Evolutionary conservation across 1,140 invertebrate genomes (phyloP).

Genomic region (Frieseomelitta varia): DNA sequence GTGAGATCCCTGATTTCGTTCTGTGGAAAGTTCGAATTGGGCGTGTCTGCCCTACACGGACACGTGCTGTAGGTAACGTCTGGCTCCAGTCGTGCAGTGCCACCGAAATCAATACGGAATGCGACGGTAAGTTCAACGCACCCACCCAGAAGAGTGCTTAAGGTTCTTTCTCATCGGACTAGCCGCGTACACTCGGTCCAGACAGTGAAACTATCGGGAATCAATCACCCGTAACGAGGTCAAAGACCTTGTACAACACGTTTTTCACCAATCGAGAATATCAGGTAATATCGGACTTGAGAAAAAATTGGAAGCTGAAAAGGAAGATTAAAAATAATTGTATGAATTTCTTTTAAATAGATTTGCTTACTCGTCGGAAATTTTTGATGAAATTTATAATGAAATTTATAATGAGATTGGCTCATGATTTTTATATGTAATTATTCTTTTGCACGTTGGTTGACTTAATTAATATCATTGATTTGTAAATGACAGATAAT

Average conservation of each 20-base stretch:
- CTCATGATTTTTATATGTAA: neutral
- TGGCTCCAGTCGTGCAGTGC: conserved; percentile 49
- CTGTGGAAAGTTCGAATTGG: conserved; percentile 26
- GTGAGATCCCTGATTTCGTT: neutral
- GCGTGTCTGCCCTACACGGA: conserved; percentile 61
- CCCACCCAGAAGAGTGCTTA: conserved; percentile 51
- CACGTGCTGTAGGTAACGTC: conserved; percentile 64
- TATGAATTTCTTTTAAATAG: neutral
- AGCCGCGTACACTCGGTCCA: conserved; percentile 38
- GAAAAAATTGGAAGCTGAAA: neutral
- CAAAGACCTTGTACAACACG: conserved; percentile 16
- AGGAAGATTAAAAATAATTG: too few species aligned
- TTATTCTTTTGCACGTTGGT: neutral
- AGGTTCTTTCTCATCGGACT: conserved; percentile 52
- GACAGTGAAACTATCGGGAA: conserved; percentile 47
- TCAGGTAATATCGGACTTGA: too few species aligned
- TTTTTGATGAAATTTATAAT: neutral
- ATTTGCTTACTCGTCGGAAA: neutral
- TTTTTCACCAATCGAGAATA: neutral
- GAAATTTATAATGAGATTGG: neutral
- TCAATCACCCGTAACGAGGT: conserved; percentile 38
- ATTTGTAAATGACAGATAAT: neutral
- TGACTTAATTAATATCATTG: neutral
- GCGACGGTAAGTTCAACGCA: conserved; percentile 61
- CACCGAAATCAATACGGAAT: conserved; percentile 62